These are phyloP conservation scores for Monochamus saltuarius DNA, from an alignment of 1,140 invertebrate species.

Conservation along the genomic window DNA sequence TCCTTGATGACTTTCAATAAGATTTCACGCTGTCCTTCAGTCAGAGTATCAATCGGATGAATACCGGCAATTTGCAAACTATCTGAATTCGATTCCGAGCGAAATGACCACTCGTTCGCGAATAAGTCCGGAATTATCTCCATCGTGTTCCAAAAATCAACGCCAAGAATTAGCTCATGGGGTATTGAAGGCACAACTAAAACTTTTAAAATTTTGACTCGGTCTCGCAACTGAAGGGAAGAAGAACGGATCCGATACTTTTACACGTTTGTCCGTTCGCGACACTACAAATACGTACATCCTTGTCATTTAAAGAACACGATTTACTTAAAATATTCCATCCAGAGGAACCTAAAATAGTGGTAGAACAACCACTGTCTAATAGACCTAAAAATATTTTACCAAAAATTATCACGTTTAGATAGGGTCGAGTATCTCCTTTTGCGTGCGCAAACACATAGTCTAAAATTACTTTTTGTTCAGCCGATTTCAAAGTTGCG, in stretches of 20 bases:
- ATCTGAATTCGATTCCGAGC: background rate
- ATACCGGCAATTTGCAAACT: background rate
- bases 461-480: background rate
- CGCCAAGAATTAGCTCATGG: conserved; percentile 1
- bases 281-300: background rate
- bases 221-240: background rate
- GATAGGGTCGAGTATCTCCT: background rate
- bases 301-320: too few relatives aligned
- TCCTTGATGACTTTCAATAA: background rate
- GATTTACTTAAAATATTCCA: background rate
- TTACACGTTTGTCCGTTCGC: background rate
- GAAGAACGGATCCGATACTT: background rate
- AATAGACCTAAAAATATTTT: background rate
- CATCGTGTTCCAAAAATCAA: conserved; percentile 7
- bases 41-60: background rate
- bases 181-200: background rate
- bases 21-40: background rate
- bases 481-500: too few relatives aligned
- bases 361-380: background rate
- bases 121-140: background rate
- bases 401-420: background rate
- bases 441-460: background rate
- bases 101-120: background rate
- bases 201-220: background rate
- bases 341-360: background rate